Percentiles rank a stretch among this genome's conserved stretches.
Evolutionary conservation across 2,113 vertebrate genomes (phyloP).

Genomic region (human (Homo sapiens)): GRCh38 chr7:88601501-88602000

Average conservation of each 20-base stretch:
- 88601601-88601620: not conserved
- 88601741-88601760: not conserved
- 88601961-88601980: not conserved
- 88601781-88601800: not conserved
- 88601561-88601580: not conserved
- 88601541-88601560: not conserved
- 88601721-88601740: not conserved
- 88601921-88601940: not conserved
- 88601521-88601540: not conserved
- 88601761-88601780: not conserved
- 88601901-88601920: not conserved
- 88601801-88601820: not conserved
- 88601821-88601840: not conserved
- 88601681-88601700: not conserved
- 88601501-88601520: not conserved
- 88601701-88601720: not conserved
- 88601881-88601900: not conserved
- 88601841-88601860: not conserved
- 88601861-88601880: not conserved
- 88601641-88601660: not conserved
- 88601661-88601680: not conserved
- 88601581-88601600: not conserved
- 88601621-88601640: not conserved
- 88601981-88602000: not conserved
- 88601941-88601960: not conserved